These are phyloP conservation scores for Antitype chi DNA, from an alignment of 2,888 invertebrate genomes.

Conservation along the genomic window DNA sequence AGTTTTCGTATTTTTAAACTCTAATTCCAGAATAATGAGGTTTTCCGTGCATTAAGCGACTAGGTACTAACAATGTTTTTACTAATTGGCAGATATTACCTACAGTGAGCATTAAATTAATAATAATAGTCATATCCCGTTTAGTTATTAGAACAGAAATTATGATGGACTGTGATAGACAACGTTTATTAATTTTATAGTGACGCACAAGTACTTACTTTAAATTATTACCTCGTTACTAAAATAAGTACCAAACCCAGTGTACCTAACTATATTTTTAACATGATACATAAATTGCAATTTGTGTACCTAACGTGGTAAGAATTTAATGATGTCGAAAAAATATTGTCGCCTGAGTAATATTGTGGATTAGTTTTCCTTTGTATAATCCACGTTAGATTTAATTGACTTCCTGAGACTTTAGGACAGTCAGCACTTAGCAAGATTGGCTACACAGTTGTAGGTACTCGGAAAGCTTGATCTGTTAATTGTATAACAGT, in stretches of 20 bases:
- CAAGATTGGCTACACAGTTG: background rate
- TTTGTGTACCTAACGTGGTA: too few species aligned
- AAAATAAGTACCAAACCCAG: background rate
- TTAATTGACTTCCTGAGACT: background rate
- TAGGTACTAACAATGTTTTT: background rate
- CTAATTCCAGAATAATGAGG: background rate
- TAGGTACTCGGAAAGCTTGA: background rate
- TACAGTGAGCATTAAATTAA: constrained; percentile 4
- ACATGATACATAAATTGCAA: constrained; percentile 3
- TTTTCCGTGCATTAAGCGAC: background rate
- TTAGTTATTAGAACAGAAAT: constrained; percentile 14
- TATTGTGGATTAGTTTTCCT: background rate
- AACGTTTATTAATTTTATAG: background rate
- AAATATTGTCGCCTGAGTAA: background rate
- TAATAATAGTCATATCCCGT: background rate
- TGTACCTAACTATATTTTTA: background rate
- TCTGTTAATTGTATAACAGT: background rate
- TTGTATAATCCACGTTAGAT: background rate
- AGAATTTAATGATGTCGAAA: background rate
- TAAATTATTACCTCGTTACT: background rate
- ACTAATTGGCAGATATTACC: constrained; percentile 1
- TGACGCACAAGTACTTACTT: constrained; percentile 28
- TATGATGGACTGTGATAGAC: constrained; percentile 9
- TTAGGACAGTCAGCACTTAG: background rate
- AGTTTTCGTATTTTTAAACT: background rate